Evolutionary conservation across 2,888 invertebrate genomes (phyloP).

Genomic region (Parnassius smintheus): DNA sequence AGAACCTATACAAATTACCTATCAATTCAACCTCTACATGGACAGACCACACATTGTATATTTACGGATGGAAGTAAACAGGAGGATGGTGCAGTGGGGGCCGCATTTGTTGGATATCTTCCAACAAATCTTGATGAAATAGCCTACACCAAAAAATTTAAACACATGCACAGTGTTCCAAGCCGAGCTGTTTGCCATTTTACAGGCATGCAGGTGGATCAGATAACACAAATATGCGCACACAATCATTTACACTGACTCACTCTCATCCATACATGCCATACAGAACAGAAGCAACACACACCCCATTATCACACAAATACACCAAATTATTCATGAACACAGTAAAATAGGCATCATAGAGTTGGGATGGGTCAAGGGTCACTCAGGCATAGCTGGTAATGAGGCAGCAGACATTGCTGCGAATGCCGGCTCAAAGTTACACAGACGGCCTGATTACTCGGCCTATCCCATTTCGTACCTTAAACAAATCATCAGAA

Average conservation of each 20-base stretch:
- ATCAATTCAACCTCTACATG: not conserved
- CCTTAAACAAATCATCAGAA: not conserved
- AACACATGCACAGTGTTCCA: slow-evolving; percentile 14
- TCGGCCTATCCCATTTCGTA: slow-evolving; percentile 1
- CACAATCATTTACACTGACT: slow-evolving; percentile 12
- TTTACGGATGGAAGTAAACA: not conserved
- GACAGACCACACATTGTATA: not conserved
- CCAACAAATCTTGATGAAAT: too few species aligned
- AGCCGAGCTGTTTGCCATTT: slow-evolving; percentile 14
- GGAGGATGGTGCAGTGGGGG: not conserved
- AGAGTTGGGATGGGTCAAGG: too few species aligned
- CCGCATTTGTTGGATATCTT: not conserved
- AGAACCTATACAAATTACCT: not conserved
- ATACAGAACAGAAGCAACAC: slow-evolving; percentile 8
- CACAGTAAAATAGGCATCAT: not conserved
- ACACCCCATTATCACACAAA: not conserved
- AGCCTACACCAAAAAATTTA: too few species aligned
- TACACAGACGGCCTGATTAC: slow-evolving; percentile 8
- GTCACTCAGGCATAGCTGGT: slow-evolving; percentile 1
- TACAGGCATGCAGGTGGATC: not conserved
- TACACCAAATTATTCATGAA: slow-evolving; percentile 4
- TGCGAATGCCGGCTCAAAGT: slow-evolving; percentile 4
- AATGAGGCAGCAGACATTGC: slow-evolving; percentile 14
- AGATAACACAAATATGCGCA: not conserved
- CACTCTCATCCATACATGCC: not conserved